Percentiles rank a stretch among this genome's conserved stretches.
phyloP scores from a whole-genome alignment of 2,888 invertebrate genomes.

The Tachystola acroxantha region DNA sequence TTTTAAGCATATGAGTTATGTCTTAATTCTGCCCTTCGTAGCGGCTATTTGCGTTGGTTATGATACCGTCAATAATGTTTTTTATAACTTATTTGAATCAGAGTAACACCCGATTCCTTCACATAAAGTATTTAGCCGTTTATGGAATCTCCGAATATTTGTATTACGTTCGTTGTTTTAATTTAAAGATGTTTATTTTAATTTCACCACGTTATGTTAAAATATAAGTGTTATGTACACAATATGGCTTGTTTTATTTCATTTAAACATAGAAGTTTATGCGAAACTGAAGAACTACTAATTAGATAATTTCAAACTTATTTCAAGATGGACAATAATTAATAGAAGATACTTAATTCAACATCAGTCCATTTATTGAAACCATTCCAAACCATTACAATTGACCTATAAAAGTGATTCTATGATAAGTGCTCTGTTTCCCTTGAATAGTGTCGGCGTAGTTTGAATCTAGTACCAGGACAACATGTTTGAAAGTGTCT shows the following conservation, averaged over 20 bases:
- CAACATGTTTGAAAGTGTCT: slow-evolving; percentile 66
- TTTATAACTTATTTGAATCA: no score
- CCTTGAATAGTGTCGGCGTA: slow-evolving; percentile 78
- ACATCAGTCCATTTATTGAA: no score
- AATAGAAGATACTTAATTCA: no score
- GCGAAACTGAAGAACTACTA: no score
- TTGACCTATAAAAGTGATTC: slow-evolving; percentile 42
- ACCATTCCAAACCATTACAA: slow-evolving; percentile 6
- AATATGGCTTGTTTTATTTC: slow-evolving; percentile 29
- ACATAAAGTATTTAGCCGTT: background rate
- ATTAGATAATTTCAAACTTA: no score
- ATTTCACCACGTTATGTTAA: slow-evolving; percentile 71
- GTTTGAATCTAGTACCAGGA: slow-evolving; percentile 80
- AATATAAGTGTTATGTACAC: slow-evolving; percentile 76
- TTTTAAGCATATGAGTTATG: no score
- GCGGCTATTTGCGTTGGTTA: no score
- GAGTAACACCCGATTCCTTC: no score
- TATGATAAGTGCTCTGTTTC: slow-evolving; percentile 50
- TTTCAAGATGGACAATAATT: no score
- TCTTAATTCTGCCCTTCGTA: no score
- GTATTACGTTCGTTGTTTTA: slow-evolving; percentile 71
- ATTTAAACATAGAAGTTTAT: no score
- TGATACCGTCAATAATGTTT: no score
- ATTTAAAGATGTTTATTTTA: slow-evolving; percentile 76
- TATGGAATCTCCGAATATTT: slow-evolving; percentile 35